These are phyloP conservation scores for Sclerurus mexicanus DNA, from an alignment of 2,113 vertebrate species.

Conservation along the genomic window DNA sequence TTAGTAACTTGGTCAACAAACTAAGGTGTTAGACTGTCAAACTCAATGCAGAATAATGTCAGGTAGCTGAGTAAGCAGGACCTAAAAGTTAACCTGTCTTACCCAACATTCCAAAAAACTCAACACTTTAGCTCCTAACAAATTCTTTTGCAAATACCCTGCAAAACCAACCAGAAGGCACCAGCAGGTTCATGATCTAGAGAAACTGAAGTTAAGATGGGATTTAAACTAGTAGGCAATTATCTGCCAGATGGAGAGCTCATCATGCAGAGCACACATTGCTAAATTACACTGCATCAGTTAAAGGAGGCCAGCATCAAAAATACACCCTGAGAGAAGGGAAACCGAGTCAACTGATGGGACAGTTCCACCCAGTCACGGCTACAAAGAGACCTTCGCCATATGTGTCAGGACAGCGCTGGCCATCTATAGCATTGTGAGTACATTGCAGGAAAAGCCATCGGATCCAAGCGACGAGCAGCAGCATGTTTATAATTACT, in stretches of 20 bases:
- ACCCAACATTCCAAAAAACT: background rate
- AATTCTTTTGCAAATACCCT: background rate
- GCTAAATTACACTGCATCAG: background rate
- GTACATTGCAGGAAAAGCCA: background rate
- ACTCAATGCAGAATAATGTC: background rate
- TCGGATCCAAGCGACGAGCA: background rate
- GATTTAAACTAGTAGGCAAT: slow-evolving; percentile 42
- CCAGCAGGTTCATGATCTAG: background rate
- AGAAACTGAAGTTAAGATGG: slow-evolving; percentile 18
- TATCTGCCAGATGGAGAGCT: slow-evolving; percentile 36
- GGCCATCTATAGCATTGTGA: background rate
- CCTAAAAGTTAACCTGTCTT: background rate
- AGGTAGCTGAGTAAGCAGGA: background rate
- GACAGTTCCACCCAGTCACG: background rate
- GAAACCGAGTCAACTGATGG: background rate
- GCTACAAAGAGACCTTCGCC: background rate
- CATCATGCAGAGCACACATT: background rate
- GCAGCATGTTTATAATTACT: slow-evolving; percentile 1
- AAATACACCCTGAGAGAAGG: background rate
- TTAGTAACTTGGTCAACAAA: background rate
- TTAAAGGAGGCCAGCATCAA: background rate
- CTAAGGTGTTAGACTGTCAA: background rate
- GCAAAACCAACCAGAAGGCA: slow-evolving; percentile 15
- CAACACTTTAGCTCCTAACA: background rate
- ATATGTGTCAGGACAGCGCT: background rate